These are phyloP conservation scores for Gymnoscopelus braueri DNA, from an alignment of 2,797 vertebrate genomes.

Conservation along the genomic window DNA sequence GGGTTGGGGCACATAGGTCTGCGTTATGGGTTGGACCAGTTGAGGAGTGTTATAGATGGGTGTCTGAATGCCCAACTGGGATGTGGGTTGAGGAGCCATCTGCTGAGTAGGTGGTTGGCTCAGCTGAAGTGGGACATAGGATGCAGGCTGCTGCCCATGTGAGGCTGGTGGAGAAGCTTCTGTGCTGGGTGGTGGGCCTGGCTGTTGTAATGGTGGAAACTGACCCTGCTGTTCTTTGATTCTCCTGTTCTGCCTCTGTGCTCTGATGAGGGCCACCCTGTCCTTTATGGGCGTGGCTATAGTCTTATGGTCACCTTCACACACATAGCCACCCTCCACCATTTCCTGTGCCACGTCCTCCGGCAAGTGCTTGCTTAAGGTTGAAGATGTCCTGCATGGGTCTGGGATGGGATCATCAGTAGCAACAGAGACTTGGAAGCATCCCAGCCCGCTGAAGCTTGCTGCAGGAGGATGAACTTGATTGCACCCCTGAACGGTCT, in stretches of 20 bases:
- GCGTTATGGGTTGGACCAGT: slow-evolving; percentile 50
- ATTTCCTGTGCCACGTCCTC: no score
- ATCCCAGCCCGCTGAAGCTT: slow-evolving; percentile 68
- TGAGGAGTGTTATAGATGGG: slow-evolving; percentile 65
- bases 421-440: no score
- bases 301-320: no score
- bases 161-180: slow-evolving; percentile 55
- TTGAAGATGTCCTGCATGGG: no score
- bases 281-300: no score
- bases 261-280: no score
- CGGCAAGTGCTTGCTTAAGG: no score
- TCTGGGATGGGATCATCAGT: no score
- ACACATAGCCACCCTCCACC: no score
- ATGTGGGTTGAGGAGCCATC: slow-evolving; percentile 70
- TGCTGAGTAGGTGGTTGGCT: slow-evolving; percentile 70
- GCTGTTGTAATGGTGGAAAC: no score
- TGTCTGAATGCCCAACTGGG: slow-evolving; percentile 63
- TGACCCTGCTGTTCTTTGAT: no score
- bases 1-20: slow-evolving; percentile 68
- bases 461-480: slow-evolving; percentile 40
- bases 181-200: slow-evolving; percentile 40
- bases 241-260: no score
- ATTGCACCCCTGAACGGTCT: slow-evolving; percentile 73
- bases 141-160: slow-evolving; percentile 54
- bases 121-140: slow-evolving; percentile 60